Base-by-base conservation (phyloP, 2,113 vertebrate genomes). In the Charina bottae region DNA sequence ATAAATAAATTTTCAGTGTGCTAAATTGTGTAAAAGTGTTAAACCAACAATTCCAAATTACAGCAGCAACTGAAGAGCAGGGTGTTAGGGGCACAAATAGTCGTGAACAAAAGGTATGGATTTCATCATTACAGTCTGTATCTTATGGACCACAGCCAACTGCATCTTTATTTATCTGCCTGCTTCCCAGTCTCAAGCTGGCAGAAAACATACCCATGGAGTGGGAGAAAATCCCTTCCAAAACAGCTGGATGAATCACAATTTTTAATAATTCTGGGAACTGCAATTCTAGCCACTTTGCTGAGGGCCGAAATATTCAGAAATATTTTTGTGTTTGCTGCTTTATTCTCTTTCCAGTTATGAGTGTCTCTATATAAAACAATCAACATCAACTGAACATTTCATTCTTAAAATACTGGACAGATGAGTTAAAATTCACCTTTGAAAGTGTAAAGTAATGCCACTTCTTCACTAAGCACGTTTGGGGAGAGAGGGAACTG, bases 331-430 rank as follows among this genome's bases (percentile, higher is more conserved):
- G 37, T 59, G 24, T 21, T 56, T 37, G 13, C 13, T 72, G 21
- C 59, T 88, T 56, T 88, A 21, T 83, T 54, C 24, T 12, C 37
- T 62, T 49, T 37, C 42, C 78, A 84, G 33, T n/a, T 13, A n/a
- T 49, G 42, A 26, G 33, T 46, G 7, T 13, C 68, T n/a, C 6
- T 1, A 58, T 87, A 85, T n/a, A 90, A 17, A 56, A 58, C 46
- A 28, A 55, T 56, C 19, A 21, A 13, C n/a, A n/a, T 19, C 28
- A 54, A 93, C 24, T 96, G 95, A 96, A 93, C 84, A 92, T 93
- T 96, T 95, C 83, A 92, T 97, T 95, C 95, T 96, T 91, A 96
- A 97, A 97, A 95, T 94, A 91, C 60, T 94, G 92, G 93, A 94
- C 84, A 94, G 94, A 93, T 93, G 93, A 84, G 91, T 93, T 89